Percentiles rank a stretch among this genome's conserved stretches.
Conservation (phyloP, 2,888 invertebrate species). For the Morinoia aosen region DNA sequence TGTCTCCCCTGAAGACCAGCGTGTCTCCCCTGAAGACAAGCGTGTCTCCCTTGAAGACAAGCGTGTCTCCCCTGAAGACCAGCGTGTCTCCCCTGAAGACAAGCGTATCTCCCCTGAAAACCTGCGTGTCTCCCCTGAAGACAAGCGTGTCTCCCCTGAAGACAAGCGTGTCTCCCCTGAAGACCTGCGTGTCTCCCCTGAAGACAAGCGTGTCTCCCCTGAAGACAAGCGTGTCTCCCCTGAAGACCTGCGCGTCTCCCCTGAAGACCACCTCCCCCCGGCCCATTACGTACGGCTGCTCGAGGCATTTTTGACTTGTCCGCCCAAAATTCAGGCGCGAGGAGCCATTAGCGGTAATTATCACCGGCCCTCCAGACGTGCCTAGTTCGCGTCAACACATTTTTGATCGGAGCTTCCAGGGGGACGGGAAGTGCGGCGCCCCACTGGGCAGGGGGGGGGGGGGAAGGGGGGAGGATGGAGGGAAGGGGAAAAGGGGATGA, state of each 20-base stretch:
- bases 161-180: neutral
- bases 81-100: too few species aligned
- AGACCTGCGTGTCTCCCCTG: neutral
- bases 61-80: neutral
- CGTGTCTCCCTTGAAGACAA: neutral
- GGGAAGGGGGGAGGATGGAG: neutral
- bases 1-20: neutral
- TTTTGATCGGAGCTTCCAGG: neutral
- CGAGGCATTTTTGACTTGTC: neutral
- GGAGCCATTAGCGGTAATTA: neutral
- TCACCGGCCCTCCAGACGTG: constrained; percentile 2
- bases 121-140: neutral
- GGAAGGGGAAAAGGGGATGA: neutral
- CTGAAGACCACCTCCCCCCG: neutral
- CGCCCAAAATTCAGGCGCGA: neutral
- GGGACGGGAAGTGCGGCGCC: neutral
- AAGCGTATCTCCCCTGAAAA: too few species aligned
- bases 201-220: neutral
- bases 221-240: neutral
- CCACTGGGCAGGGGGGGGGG: neutral
- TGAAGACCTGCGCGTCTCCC: neutral
- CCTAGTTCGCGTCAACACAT: constrained; percentile 10
- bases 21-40: neutral
- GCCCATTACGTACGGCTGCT: neutral
- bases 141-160: neutral